Conservation (phyloP, 35 echinoderm and acorn worm species). For the Ophiothrix spiculata region DNA sequence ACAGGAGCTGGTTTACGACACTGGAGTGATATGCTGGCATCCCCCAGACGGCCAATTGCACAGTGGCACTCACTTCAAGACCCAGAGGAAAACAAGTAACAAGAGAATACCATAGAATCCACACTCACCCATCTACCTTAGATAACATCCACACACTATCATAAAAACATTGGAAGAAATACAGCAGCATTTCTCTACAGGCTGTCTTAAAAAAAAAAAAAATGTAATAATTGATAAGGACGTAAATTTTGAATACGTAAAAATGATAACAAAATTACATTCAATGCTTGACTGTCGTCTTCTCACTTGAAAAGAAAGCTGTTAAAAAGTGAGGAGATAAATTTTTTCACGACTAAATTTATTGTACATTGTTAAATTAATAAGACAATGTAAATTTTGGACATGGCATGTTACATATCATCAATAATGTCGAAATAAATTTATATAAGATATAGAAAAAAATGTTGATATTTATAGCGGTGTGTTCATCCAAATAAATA, state of each 20-base stretch:
- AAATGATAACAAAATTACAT: neutral
- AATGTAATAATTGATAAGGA: neutral
- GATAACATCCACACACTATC: neutral
- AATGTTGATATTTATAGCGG: neutral
- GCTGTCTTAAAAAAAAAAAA: neutral
- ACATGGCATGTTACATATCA: constrained; percentile 5
- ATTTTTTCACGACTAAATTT: no score
- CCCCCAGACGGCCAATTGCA: constrained; percentile 91
- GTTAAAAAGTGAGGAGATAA: neutral
- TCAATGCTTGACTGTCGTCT: neutral
- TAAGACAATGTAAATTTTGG: no score
- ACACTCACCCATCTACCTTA: neutral
- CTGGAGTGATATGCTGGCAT: constrained; percentile 99
- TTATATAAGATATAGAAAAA: neutral
- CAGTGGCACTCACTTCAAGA: constrained; percentile 97
- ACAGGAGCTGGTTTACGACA: constrained; percentile 89
- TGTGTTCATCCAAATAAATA: neutral
- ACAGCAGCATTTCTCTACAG: neutral
- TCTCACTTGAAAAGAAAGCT: neutral
- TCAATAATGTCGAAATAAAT: neutral
- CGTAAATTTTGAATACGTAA: neutral
- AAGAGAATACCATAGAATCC: neutral
- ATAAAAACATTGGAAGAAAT: neutral
- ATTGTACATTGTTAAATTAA: no score
- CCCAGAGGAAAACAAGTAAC: constrained; percentile 79